Conservation (phyloP, 2,797 vertebrate species). For the Enteromius fasciolatus region DNA sequence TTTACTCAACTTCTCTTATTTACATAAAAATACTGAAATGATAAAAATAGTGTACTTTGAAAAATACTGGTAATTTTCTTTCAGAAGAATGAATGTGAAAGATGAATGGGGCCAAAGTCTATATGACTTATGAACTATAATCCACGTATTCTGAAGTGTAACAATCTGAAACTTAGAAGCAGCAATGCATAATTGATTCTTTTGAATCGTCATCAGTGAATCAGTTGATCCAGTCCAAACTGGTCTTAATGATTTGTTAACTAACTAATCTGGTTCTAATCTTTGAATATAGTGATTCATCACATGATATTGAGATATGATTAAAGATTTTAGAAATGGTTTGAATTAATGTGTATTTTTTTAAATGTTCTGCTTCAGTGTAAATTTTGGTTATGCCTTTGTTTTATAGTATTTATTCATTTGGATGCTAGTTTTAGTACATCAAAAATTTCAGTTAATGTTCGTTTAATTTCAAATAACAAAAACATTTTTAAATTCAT, state of each 20-base stretch:
- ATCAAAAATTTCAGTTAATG: background rate
- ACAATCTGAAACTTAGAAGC: background rate
- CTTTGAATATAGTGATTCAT: background rate
- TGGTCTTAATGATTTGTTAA: background rate
- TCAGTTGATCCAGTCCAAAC: background rate
- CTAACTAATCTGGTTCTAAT: background rate
- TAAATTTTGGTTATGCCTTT: background rate
- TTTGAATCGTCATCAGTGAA: background rate
- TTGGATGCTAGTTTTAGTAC: background rate
- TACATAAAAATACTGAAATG: background rate
- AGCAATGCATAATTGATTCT: background rate
- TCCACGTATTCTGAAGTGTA: background rate
- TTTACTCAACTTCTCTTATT: background rate
- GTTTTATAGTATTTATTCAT: background rate
- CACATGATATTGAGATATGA: background rate
- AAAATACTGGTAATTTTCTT: background rate
- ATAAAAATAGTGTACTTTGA: background rate
- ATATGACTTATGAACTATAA: background rate
- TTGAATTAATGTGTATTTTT: background rate
- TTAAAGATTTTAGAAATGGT: background rate
- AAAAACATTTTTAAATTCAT: background rate
- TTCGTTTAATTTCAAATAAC: background rate
- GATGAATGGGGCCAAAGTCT: background rate
- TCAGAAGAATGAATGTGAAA: background rate
- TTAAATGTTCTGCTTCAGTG: background rate